Percentiles rank a stretch among this genome's conserved stretches.
Conservation (phyloP, 2,113 vertebrate genomes). For the Myotis yumanensis region DNA sequence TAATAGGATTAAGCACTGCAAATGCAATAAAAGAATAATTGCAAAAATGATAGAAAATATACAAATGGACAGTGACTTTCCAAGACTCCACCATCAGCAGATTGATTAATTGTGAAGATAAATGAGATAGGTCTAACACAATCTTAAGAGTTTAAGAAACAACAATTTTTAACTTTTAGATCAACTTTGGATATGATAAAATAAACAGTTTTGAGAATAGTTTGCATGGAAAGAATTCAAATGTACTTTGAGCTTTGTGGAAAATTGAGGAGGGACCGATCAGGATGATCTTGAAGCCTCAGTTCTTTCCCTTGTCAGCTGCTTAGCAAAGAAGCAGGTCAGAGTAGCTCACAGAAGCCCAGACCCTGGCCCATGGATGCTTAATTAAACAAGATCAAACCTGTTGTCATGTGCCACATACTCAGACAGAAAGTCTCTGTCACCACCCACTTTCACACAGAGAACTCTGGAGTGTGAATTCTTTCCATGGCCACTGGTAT, state of each 20-base stretch:
- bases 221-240: neutral
- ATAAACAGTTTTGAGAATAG: neutral
- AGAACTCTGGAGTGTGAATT: neutral
- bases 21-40: neutral
- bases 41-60: neutral
- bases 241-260: neutral
- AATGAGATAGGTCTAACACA: neutral
- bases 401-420: neutral
- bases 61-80: neutral
- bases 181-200: neutral
- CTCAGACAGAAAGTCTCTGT: neutral
- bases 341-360: neutral
- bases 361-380: fast-evolving
- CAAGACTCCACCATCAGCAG: neutral
- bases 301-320: neutral
- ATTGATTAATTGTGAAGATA: neutral
- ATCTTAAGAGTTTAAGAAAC: neutral
- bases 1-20: neutral
- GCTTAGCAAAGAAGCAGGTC: neutral
- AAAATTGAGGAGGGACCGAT: neutral
- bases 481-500: neutral
- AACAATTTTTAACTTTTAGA: neutral
- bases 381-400: neutral
- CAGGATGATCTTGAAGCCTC: fast-evolving
- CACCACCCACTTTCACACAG: fast-evolving